These are phyloP conservation scores for Columbina picui DNA, from an alignment of 2,113 vertebrate genomes.

Conservation along the genomic window DNA sequence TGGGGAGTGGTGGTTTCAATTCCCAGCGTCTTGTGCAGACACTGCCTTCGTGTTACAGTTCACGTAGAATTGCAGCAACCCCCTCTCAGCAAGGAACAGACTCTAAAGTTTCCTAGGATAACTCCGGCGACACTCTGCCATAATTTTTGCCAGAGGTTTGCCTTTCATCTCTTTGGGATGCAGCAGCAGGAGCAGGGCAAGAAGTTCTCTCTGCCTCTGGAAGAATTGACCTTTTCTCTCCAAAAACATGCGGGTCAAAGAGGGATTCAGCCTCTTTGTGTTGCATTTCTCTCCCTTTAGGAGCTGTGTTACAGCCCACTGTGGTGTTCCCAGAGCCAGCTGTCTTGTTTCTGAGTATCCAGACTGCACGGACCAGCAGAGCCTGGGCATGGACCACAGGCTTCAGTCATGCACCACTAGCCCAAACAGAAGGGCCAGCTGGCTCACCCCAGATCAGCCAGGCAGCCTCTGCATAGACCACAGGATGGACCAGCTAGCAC, in stretches of 20 bases:
- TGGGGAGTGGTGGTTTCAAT: background rate
- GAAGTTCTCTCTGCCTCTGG: background rate
- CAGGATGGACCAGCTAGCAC: background rate
- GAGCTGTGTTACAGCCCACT: background rate
- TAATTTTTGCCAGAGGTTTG: background rate
- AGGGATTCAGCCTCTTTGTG: background rate
- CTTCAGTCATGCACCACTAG: background rate
- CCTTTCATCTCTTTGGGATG: conserved; percentile 33
- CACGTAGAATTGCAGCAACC: background rate
- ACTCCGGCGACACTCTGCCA: rapidly evolving
- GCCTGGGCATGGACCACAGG: background rate
- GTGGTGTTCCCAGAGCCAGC: background rate
- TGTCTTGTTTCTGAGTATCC: background rate
- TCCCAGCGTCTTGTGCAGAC: background rate
- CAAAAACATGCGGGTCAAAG: background rate
- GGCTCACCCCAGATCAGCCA: background rate
- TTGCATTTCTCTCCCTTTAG: background rate
- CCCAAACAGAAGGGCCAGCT: background rate
- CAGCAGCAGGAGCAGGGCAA: background rate
- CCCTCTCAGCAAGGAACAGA: conserved; percentile 2
- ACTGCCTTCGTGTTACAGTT: background rate
- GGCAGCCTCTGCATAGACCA: background rate
- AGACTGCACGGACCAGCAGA: background rate
- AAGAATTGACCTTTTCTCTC: background rate
- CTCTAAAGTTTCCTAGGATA: conserved; percentile 12